Conservation (phyloP, 37 sponge, comb jelly and placozoan genomes). For the Crambe crambe region DNA sequence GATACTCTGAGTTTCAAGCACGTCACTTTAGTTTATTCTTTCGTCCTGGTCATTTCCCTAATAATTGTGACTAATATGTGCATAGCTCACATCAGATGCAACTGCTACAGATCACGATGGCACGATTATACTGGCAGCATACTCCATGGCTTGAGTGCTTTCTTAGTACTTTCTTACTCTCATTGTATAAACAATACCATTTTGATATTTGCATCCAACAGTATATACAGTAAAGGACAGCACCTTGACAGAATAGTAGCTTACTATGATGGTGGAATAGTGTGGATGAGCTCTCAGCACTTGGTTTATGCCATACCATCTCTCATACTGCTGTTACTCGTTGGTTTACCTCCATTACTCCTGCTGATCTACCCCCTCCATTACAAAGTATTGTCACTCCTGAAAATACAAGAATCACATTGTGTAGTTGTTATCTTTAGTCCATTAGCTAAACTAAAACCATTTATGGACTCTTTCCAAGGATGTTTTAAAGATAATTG, state of each 20-base stretch:
- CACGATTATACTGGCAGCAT: not conserved
- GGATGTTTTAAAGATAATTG: conserved; percentile 26
- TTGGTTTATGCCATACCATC: conserved; percentile 34
- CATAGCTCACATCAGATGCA: not conserved
- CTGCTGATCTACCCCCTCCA: conserved; percentile 19
- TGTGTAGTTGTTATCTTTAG: not conserved
- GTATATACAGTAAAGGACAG: not conserved
- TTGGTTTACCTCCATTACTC: conserved; percentile 16
- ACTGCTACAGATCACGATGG: not conserved
- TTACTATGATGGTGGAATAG: not conserved
- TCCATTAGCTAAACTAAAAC: conserved; percentile 18
- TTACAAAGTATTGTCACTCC: conserved; percentile 7
- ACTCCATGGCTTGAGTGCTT: conserved; percentile 50
- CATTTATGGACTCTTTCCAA: conserved; percentile 29
- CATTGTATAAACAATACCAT: conserved; percentile 31
- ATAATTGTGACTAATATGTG: conserved; percentile 6
- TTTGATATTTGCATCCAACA: not conserved
- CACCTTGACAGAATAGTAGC: not conserved
- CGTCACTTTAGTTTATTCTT: conserved; percentile 42
- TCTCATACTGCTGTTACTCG: not conserved
- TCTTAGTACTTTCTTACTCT: conserved; percentile 41
- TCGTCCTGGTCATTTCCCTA: conserved; percentile 9
- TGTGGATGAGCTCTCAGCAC: conserved; percentile 1
- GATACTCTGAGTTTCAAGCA: conserved; percentile 24
- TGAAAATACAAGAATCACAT: not conserved